Evolutionary conservation across 2,888 invertebrate species (phyloP).

Genomic region (Synergus umbraculus): DNA sequence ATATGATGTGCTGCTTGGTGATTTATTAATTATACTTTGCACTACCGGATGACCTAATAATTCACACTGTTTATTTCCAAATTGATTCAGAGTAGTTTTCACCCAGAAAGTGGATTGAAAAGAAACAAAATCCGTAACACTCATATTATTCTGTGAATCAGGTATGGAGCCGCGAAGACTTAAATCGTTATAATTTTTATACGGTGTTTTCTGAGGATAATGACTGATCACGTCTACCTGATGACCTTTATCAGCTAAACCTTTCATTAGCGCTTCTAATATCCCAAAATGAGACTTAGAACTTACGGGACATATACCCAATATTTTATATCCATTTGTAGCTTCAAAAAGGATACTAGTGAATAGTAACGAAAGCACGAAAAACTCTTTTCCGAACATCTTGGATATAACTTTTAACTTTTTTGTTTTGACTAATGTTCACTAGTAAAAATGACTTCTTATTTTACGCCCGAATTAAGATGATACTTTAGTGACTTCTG

Average conservation of each 20-base stretch:
- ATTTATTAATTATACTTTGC: slow-evolving; percentile 47
- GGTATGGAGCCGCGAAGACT: neutral
- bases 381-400: neutral
- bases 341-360: neutral
- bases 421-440: neutral
- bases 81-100: neutral
- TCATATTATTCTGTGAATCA: neutral
- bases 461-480: neutral
- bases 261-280: slow-evolving; percentile 28
- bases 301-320: slow-evolving; percentile 18
- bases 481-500: neutral
- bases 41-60: slow-evolving; percentile 42
- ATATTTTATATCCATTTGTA: slow-evolving; percentile 14
- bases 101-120: neutral
- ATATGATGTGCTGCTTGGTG: slow-evolving; percentile 49
- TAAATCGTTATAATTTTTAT: slow-evolving; percentile 41
- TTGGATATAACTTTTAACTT: neutral
- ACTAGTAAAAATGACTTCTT: too few species aligned
- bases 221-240: slow-evolving; percentile 27
- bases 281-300: slow-evolving; percentile 24
- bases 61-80: slow-evolving; percentile 11
- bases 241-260: slow-evolving; percentile 19
- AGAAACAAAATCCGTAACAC: neutral
- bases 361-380: neutral
- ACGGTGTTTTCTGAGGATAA: slow-evolving; percentile 3